A percentile compares a stretch with the other conserved stretches of the same genome.
These are phyloP conservation scores for Ormyrus pomaceus DNA, from an alignment of 2,888 invertebrate genomes.

Conservation along the genomic window DNA sequence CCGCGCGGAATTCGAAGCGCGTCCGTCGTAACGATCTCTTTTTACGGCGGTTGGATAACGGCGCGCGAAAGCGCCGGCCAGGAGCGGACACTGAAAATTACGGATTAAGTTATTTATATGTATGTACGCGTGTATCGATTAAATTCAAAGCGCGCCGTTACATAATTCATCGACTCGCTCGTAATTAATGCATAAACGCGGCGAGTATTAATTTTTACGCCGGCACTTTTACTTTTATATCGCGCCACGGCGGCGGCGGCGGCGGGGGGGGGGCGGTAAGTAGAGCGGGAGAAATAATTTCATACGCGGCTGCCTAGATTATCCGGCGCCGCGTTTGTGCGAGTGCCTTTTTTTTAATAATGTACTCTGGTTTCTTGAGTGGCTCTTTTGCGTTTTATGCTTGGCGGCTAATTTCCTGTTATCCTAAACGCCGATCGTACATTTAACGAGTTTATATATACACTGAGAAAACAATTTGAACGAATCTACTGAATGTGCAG, in stretches of 20 bases:
- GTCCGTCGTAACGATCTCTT: too few relatives aligned
- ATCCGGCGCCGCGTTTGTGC: background rate
- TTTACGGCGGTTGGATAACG: too few relatives aligned
- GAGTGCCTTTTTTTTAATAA: too few relatives aligned
- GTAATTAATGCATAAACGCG: conserved; percentile 19
- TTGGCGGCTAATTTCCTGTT: conserved; percentile 6
- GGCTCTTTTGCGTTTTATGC: conserved; percentile 13
- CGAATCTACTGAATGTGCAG: too few relatives aligned
- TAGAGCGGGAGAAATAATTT: conserved; percentile 26
- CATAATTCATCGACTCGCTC: background rate
- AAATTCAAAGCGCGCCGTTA: conserved; percentile 11
- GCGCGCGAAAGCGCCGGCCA: too few relatives aligned
- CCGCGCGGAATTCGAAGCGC: too few relatives aligned
- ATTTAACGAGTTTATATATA: too few relatives aligned
- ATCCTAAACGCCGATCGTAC: too few relatives aligned
- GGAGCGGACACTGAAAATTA: background rate
- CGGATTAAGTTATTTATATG: conserved; percentile 34
- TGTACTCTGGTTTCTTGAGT: too few relatives aligned
- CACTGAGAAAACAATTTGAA: too few relatives aligned
- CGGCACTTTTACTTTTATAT: conserved; percentile 25
- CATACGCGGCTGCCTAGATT: background rate
- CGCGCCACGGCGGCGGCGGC: background rate
- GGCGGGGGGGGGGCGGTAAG: background rate
- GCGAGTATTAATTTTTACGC: conserved; percentile 18
- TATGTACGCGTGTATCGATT: conserved; percentile 14